These are phyloP conservation scores for Mayetiola destructor DNA, from an alignment of 2,888 invertebrate species.

Conservation along the genomic window DNA sequence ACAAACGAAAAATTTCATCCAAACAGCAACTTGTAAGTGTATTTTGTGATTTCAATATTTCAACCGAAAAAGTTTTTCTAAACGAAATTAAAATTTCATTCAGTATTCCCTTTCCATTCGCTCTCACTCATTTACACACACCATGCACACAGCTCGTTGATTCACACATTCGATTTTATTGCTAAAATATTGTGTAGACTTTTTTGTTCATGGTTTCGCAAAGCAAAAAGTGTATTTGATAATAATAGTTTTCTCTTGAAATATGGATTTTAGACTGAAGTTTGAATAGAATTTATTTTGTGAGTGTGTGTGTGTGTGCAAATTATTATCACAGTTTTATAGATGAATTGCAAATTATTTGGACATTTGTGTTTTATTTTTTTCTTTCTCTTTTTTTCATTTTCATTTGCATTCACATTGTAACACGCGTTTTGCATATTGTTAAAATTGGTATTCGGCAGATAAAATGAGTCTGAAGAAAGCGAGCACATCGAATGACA, in stretches of 20 bases:
- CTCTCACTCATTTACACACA: no score
- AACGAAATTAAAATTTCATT: no score
- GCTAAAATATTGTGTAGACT: no score
- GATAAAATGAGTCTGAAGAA: conserved; percentile 12
- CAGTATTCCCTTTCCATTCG: no score
- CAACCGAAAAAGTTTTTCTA: no score
- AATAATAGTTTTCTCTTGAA: no score
- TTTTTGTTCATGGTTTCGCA: no score
- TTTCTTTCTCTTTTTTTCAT: not conserved
- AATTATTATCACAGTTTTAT: not conserved
- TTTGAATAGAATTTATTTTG: not conserved
- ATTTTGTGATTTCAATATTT: not conserved
- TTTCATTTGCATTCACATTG: not conserved
- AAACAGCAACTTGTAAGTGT: conserved; percentile 1
- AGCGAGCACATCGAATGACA: conserved; percentile 8
- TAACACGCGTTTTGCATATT: not conserved
- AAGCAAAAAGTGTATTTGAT: no score
- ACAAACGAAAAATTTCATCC: conserved; percentile 3
- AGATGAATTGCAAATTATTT: not conserved
- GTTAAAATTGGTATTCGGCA: no score
- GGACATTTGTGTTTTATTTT: not conserved
- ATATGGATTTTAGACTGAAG: not conserved
- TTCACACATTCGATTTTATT: no score
- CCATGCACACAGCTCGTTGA: no score
- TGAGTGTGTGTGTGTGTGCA: not conserved